Percentiles rank a stretch among this genome's conserved stretches.
Evolutionary conservation across 2,797 vertebrate genomes (phyloP).

Genomic region (Chelidonichthys spinosus): DNA sequence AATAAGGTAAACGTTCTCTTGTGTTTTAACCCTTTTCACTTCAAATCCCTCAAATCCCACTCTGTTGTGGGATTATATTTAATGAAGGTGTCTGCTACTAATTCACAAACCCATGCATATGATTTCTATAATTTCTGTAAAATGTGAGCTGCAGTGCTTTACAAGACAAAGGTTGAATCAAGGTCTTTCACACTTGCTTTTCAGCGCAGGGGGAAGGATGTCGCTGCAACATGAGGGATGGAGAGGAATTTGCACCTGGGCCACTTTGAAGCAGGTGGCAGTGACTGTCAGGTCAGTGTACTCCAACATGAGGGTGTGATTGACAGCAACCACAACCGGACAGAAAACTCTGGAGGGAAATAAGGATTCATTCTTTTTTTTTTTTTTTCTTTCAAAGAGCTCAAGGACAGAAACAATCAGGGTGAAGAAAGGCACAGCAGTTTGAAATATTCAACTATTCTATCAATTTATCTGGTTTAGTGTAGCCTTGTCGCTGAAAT

Average conservation of each 20-base stretch:
- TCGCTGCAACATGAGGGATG: constrained; percentile 32
- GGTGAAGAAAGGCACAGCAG: background rate
- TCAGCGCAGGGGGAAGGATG: constrained; percentile 33
- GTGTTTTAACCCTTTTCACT: background rate
- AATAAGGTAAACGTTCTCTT: background rate
- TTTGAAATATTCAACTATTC: background rate
- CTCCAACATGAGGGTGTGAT: constrained; percentile 53
- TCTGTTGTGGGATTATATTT: background rate
- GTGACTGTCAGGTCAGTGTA: constrained; percentile 50
- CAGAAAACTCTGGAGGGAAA: constrained; percentile 22
- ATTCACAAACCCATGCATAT: background rate
- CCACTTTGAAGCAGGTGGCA: constrained; percentile 66
- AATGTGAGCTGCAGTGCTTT: constrained; percentile 19
- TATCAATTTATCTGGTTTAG: background rate
- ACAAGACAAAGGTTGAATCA: constrained; percentile 15
- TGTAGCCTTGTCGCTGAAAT: background rate
- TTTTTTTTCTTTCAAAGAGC: constrained; percentile 12
- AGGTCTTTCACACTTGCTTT: constrained; percentile 45
- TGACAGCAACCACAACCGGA: constrained; percentile 49
- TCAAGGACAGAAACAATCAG: constrained; percentile 1
- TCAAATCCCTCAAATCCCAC: background rate
- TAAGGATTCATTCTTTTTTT: constrained; percentile 28
- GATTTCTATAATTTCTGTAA: constrained; percentile 7
- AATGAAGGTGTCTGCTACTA: background rate
- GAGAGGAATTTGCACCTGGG: constrained; percentile 71